Base-by-base conservation (phyloP, 2,797 vertebrate species). In the Ptychadena robeensis region DNA sequence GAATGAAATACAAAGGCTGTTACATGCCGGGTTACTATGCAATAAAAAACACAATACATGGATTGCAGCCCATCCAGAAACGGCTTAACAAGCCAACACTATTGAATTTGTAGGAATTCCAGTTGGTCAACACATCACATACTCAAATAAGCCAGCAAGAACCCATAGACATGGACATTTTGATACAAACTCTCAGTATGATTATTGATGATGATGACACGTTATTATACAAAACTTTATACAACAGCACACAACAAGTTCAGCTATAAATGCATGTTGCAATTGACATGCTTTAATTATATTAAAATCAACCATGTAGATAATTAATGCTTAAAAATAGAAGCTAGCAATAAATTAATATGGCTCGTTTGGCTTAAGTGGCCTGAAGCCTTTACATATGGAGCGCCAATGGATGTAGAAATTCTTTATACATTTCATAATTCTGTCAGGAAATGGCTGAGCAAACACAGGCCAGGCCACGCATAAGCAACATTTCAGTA, bases 381-480 rank as follows among this genome's bases (percentile, higher is more conserved):
- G 48, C 66, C 80, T 69, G 72, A 31, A 75, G 80, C 72, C 25
- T 61, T 32, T 31, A 9, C n/a, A 53, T 74, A 64, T 59, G 40
- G 73, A 32, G 15, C 4, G 14, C 30, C 25, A 27, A 9, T 25
- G 32, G 68, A 68, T n/a, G 18, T 68, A 25, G 53, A 73, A 30
- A 61, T 40, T 44, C n/a, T 32, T 9, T 80, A 72, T 73, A 59
- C 73, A 2, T 80, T 84, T 80, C 57, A 27, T 63, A 69, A 69
- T 25, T n/a, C 44, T 67, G 63, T 80, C 76, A 79, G 82, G 76
- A 84, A 80, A 84, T 35, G 76, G 70, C 82, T 73, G 48, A 84
- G 64, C 82, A 84, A 84, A 84, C 82, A 82, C 25, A 67, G 48
- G 5, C n/a, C 53, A 31, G 63, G 31, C 44, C 68, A 34, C n/a